A percentile compares a stretch with the other conserved stretches of the same genome.
phyloP scores from a whole-genome alignment of 1,140 invertebrate species.

The Caerostris extrusa region DNA sequence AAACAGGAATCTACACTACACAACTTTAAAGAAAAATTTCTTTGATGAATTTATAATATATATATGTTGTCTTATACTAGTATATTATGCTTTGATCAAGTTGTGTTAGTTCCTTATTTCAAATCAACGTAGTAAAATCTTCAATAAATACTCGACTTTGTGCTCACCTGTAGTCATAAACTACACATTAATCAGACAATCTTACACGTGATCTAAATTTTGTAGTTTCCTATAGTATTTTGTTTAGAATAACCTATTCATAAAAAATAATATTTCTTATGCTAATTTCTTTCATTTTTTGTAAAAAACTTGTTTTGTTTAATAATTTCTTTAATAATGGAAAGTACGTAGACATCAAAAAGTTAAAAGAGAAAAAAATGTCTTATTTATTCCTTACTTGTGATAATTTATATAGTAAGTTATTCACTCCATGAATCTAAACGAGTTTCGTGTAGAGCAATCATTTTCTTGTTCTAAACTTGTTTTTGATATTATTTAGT shows the following conservation, averaged over 20 bases:
- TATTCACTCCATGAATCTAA: not conserved
- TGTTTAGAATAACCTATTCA: not conserved
- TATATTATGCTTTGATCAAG: not conserved
- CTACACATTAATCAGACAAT: not conserved
- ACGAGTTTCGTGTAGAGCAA: not conserved
- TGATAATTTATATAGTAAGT: not conserved
- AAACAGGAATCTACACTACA: too few relatives aligned
- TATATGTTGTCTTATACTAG: too few relatives aligned
- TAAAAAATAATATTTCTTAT: too few relatives aligned
- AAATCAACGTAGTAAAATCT: not conserved
- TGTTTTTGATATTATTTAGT: not conserved
- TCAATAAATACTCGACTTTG: not conserved
- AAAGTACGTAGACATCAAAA: too few relatives aligned
- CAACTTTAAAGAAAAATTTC: too few relatives aligned
- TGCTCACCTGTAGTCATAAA: not conserved
- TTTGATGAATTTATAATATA: too few relatives aligned
- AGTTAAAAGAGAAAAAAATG: too few relatives aligned
- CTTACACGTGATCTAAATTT: not conserved
- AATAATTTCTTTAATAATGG: too few relatives aligned
- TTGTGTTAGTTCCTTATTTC: not conserved
- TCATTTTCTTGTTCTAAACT: not conserved
- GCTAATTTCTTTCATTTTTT: too few relatives aligned
- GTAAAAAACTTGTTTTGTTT: too few relatives aligned
- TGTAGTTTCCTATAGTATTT: not conserved
- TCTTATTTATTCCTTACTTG: too few relatives aligned